Base-by-base conservation (phyloP, 2,113 vertebrate genomes). In the Bufo bufo region DNA sequence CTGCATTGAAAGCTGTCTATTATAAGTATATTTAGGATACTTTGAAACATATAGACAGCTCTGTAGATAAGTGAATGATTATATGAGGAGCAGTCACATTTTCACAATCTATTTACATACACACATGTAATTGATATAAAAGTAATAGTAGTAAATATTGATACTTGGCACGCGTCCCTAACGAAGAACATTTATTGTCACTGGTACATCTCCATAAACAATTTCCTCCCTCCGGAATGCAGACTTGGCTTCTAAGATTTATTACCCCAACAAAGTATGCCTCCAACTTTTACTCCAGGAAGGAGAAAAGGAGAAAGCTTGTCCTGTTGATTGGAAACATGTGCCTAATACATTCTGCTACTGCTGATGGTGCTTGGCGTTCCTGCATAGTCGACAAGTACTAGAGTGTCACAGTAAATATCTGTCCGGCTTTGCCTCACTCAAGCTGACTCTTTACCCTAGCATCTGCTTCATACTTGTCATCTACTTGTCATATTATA, bases 391-490 rank as follows among this genome's bases (percentile, higher is more conserved):
- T 90, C 91, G 89, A 93, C 89, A 87, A 90, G 91, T 77, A 82
- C 75, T 87, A 88, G 89, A 14, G 85, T 89, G 58, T 82, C 45
- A 88, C 82, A 85, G 90, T 91, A 91, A 91, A 89, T 87, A 90
- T 81, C 84, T 87, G 90, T 90, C 80, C 79, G 89, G 90, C 49
- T 0, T 0, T 16, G 90, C 89, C 87, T 80, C 65, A 52, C 63
- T 43, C 45, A 82, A 85, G 84, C 87, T 77, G 11, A 86, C 0
- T 82, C 89, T 89, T 87, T 79, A 91, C 85, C 75, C 88, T 89
- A 92, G 92, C 97, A 97, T 95, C 97, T 97, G 97, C 95, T 95
- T 91, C 86, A 0, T 19, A 81, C 95, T 95, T 92, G 93, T 97
- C 96, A 96, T 87, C 85, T 89, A 92, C 92, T 93, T 92, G 85